Base-by-base conservation (phyloP, 2,888 invertebrate species). In the Branchipolynoe longqiensis region DNA sequence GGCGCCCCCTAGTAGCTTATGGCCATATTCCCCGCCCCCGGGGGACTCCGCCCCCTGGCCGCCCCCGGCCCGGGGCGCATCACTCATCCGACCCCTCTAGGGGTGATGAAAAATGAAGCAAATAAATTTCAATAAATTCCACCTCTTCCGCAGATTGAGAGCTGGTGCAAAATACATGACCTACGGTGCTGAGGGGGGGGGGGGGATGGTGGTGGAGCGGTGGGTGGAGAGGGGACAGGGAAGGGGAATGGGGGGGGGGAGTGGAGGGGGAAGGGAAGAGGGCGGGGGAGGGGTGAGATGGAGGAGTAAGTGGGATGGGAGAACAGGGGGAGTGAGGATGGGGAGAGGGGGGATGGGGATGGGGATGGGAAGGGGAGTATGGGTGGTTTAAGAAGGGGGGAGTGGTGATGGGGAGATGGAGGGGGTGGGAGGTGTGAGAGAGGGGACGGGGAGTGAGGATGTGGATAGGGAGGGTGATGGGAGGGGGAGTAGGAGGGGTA, bases 71-170 rank as follows among this genome's bases (percentile, higher is more conserved):
- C 33, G 18, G 14, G 1, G 1, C 14, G 14, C 78, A 78, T 78
- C 41, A 78, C 48, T 78, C 78, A 78, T 78, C 78, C 31, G 3
- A 12, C 48, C 25, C 1, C 54, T 28, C 54, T 31, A n/a, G 78
- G 78, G 31, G 25, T 41, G 48, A 54, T 78, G 78, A 78, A 78
- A 78, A 78, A 78, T 78, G 54, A 78, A 54, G 78, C 48, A 78
- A 78, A 78, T 78, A 31, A 48, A 78, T 78, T 78, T 18, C 78
- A 78, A 78, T 78, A 78, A 78, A 78, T 78, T 69, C 69, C 33
- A 33, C 38, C 36, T 33, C 1, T 33, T 69, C 41, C 14, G 18
- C n/a, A 78, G 78, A 54, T 48, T 48, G 54, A 54, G 48, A 78
- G 78, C 31, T 33, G 78, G 78, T 78, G 48, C 48, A 78, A 78